Percentiles rank a stretch among this genome's conserved stretches.
These are phyloP conservation scores for Scaptomyza pallida DNA, from an alignment of 1,140 invertebrate genomes.

Conservation along the genomic window DNA sequence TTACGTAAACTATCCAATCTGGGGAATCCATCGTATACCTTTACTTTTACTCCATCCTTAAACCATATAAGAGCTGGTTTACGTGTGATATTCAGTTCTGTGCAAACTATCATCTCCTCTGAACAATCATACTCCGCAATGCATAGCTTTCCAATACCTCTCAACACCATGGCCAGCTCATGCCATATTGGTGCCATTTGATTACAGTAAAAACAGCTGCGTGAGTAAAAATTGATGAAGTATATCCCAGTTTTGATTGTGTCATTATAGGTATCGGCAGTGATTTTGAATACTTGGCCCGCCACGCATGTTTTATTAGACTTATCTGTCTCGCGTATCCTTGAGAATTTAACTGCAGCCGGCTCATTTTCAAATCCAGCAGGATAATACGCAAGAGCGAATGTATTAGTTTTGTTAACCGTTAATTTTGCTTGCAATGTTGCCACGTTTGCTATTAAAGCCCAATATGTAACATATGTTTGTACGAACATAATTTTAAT, in stretches of 20 bases:
- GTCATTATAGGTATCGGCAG: background rate
- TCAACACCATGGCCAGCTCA: background rate
- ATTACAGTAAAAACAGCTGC: background rate
- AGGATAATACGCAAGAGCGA: no score
- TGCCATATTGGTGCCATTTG: background rate
- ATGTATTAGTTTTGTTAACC: no score
- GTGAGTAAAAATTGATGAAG: slow-evolving; percentile 13
- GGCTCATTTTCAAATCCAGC: no score
- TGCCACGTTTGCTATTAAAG: background rate
- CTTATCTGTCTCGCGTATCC: no score
- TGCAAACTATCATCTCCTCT: background rate
- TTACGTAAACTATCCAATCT: background rate
- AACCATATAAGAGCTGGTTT: background rate
- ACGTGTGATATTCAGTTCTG: background rate
- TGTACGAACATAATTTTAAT: no score
- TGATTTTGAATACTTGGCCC: background rate
- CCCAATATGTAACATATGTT: background rate
- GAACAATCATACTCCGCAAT: slow-evolving; percentile 3
- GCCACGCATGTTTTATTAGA: background rate
- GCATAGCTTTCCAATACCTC: background rate
- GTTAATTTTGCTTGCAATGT: background rate
- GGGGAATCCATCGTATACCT: background rate
- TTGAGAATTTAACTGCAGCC: no score
- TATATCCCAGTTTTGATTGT: background rate
- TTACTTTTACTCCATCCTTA: background rate